A percentile compares a stretch with the other conserved stretches of the same genome.
These are phyloP conservation scores for Myripristis jacobus DNA, from an alignment of 2,797 vertebrate genomes.

Conservation along the genomic window DNA sequence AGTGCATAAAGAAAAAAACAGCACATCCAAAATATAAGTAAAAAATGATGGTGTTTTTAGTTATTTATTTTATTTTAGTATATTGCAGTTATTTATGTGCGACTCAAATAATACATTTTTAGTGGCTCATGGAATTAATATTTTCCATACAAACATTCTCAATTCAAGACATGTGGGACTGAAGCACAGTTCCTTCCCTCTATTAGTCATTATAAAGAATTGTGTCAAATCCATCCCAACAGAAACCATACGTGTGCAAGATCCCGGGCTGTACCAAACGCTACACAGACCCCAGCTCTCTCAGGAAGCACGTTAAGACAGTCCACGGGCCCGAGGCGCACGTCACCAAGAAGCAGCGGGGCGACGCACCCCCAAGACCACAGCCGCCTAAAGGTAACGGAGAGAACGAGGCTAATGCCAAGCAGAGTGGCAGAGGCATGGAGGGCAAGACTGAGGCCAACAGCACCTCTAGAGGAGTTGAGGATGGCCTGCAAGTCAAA, in stretches of 20 bases:
- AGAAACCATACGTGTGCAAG: slow-evolving; percentile 99
- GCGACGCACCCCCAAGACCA: slow-evolving; percentile 85
- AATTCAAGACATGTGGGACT: not conserved
- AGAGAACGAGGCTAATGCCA: slow-evolving; percentile 87
- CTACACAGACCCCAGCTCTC: slow-evolving; percentile 98
- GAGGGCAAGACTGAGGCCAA: slow-evolving; percentile 87
- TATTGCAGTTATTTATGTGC: not conserved
- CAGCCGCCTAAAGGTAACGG: slow-evolving; percentile 88
- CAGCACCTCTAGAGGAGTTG: slow-evolving; percentile 85
- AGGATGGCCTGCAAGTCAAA: slow-evolving; percentile 91
- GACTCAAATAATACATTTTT: not conserved
- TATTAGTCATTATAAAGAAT: not conserved
- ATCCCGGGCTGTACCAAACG: slow-evolving; percentile 97
- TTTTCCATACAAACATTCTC: not conserved
- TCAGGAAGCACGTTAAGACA: slow-evolving; percentile 98
- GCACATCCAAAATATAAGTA: not conserved
- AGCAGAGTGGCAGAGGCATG: slow-evolving; percentile 78
- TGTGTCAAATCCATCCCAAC: slow-evolving; percentile 35
- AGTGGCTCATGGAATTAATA: not conserved
- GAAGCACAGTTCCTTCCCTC: not conserved
- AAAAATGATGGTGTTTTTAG: not conserved
- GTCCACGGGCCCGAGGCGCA: slow-evolving; percentile 98
- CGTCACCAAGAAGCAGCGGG: slow-evolving; percentile 96
- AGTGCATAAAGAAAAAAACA: not conserved
- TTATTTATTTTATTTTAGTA: no score